phyloP scores from a whole-genome alignment of 2,113 vertebrate species.

The Trichomycterus rosablanca region DNA sequence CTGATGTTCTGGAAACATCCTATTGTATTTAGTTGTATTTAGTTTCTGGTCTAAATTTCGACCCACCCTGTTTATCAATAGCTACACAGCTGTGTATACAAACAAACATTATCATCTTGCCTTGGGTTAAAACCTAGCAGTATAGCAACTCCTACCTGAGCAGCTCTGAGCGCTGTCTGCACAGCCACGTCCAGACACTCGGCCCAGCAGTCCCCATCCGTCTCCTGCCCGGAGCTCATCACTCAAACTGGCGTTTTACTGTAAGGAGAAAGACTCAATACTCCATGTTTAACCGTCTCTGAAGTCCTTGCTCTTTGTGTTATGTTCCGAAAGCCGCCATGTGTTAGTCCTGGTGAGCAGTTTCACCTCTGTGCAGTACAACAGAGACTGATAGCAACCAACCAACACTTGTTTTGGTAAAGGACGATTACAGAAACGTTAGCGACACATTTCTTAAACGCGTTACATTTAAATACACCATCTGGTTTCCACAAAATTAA shows the following conservation, averaged over 20 bases:
- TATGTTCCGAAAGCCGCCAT: background rate
- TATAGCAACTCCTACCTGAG: slow-evolving; percentile 40
- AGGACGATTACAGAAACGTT: background rate
- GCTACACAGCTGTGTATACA: no score
- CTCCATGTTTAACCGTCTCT: background rate
- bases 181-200: slow-evolving; percentile 51
- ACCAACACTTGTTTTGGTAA: background rate
- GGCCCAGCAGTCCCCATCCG: slow-evolving; percentile 38
- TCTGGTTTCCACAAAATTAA: background rate
- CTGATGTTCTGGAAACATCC: no score
- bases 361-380: background rate
- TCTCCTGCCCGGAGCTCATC: slow-evolving; percentile 31
- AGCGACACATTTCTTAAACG: background rate
- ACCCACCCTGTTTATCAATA: no score
- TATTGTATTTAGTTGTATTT: no score
- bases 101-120: background rate
- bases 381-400: background rate
- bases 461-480: background rate
- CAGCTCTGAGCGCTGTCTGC: slow-evolving; percentile 42
- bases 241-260: background rate
- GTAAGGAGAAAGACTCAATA: background rate
- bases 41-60: no score
- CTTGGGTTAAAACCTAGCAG: background rate
- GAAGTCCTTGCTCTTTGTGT: background rate
- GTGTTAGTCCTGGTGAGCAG: background rate